Percentiles rank a stretch among this genome's conserved stretches.
Evolutionary conservation across 2,113 vertebrate species (phyloP).

Genomic region (Trinectes maculatus): DNA sequence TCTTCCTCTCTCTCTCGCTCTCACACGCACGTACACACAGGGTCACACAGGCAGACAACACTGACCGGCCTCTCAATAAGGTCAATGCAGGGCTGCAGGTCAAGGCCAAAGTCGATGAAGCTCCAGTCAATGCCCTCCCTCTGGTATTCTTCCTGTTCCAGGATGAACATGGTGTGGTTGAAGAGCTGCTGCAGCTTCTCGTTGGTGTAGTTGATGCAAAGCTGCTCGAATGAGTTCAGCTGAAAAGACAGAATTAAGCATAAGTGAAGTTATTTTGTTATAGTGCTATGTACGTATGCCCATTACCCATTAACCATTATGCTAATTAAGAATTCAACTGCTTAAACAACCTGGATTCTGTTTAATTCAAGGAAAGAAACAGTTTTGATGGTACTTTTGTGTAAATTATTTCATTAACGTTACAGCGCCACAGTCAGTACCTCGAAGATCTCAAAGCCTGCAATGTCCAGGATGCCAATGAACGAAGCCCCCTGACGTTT

Average conservation of each 20-base stretch:
- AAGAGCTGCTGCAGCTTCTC: constrained; percentile 99
- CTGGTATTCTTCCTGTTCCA: constrained; percentile 99
- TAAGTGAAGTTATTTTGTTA: neutral
- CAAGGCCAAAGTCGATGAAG: constrained; percentile 98
- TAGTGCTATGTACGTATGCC: neutral
- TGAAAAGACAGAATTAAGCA: constrained; percentile 53
- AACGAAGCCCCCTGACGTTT: constrained; percentile 98
- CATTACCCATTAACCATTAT: no score
- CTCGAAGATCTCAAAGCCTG: constrained; percentile 99
- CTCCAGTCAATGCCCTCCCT: constrained; percentile 98
- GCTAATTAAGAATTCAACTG: neutral
- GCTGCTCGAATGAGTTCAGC: constrained; percentile 98
- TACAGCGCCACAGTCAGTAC: constrained; percentile 80
- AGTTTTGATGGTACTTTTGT: neutral
- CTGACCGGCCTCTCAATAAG: constrained; percentile 94
- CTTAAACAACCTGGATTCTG: neutral
- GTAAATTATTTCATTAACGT: neutral
- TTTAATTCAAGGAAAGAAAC: no score
- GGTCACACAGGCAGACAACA: neutral
- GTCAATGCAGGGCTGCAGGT: constrained; percentile 97
- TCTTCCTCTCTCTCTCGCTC: no score
- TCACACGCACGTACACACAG: neutral
- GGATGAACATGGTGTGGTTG: constrained; percentile 99
- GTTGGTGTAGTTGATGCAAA: constrained; percentile 99
- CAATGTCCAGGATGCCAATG: constrained; percentile 98